Percentiles rank a stretch among this genome's conserved stretches.
These are phyloP conservation scores for Cavia aperea DNA, from an alignment of 2,113 vertebrate genomes.

Conservation along the genomic window DNA sequence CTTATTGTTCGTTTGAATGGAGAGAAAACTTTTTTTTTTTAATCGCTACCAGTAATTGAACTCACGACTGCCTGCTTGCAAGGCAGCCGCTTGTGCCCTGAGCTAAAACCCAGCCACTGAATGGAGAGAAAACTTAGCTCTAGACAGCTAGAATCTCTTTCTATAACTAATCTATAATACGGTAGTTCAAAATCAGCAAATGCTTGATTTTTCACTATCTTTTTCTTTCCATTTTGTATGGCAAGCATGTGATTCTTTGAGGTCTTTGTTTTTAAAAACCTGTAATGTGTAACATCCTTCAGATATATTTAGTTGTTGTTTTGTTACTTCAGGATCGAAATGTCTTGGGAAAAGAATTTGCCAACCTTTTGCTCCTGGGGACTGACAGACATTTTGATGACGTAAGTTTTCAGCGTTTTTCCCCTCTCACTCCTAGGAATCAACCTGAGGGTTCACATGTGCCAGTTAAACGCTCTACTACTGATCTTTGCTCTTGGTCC, in stretches of 20 bases:
- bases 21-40: too few relatives aligned
- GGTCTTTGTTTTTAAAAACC: neutral
- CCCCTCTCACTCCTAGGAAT: neutral
- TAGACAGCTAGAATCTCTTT: fast-evolving
- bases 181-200: fast-evolving
- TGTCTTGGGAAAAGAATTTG: conserved; percentile 91
- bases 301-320: neutral
- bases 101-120: too few relatives aligned
- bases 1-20: fast-evolving
- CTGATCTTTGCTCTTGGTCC: neutral
- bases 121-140: neutral
- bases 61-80: too few relatives aligned
- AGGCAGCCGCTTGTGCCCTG: too few relatives aligned
- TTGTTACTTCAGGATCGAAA: conserved; percentile 83
- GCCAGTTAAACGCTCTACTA: neutral
- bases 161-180: fast-evolving
- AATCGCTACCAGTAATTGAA: too few relatives aligned
- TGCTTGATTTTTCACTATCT: fast-evolving
- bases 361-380: conserved; percentile 86
- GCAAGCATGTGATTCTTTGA: neutral
- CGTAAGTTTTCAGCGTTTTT: conserved; percentile 74
- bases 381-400: conserved; percentile 92
- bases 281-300: neutral
- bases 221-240: neutral
- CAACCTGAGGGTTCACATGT: neutral